Conservation (phyloP, 2,888 invertebrate genomes). For the Drosophila falleni region DNA sequence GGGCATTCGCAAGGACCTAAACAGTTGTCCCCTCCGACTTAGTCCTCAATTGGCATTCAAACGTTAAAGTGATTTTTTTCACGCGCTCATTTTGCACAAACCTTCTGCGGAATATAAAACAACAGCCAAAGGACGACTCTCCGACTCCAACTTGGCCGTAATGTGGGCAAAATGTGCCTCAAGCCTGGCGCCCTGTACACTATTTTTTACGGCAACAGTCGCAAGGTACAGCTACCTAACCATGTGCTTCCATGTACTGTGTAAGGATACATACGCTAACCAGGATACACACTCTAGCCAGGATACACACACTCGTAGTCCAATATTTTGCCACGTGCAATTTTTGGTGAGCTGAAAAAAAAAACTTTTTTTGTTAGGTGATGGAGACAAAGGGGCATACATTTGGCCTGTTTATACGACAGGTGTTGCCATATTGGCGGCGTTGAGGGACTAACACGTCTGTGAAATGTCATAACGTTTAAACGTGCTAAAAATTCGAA, state of each 20-base stretch:
- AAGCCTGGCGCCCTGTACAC: conserved; percentile 7
- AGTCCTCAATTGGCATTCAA: conserved; percentile 78
- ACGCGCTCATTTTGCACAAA: conserved; percentile 68
- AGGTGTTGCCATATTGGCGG: conserved; percentile 77
- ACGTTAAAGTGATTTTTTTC: conserved; percentile 81
- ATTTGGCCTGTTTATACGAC: conserved; percentile 65
- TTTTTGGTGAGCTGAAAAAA: conserved; percentile 51
- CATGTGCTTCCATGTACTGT: conserved; percentile 10
- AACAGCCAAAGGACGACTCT: conserved; percentile 23
- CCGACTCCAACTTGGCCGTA: conserved; percentile 2
- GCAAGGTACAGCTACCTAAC: conserved; percentile 8
- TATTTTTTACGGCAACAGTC: conserved; percentile 35
- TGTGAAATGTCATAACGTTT: conserved; percentile 83
- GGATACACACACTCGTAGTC: conserved; percentile 19
- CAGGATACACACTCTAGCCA: conserved; percentile 12
- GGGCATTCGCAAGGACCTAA: conserved; percentile 31
- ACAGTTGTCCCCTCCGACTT: conserved; percentile 1
- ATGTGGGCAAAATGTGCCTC: conserved; percentile 15
- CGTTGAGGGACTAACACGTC: conserved; percentile 76
- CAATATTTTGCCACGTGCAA: conserved; percentile 51
- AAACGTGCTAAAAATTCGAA: conserved; percentile 80
- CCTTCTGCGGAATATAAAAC: conserved; percentile 67
- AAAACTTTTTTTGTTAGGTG: conserved; percentile 38
- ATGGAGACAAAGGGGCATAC: conserved; percentile 5
- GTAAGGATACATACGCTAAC: conserved; percentile 16